These are phyloP conservation scores for Epinotia ramella DNA, from an alignment of 2,888 invertebrate genomes.

Conservation along the genomic window DNA sequence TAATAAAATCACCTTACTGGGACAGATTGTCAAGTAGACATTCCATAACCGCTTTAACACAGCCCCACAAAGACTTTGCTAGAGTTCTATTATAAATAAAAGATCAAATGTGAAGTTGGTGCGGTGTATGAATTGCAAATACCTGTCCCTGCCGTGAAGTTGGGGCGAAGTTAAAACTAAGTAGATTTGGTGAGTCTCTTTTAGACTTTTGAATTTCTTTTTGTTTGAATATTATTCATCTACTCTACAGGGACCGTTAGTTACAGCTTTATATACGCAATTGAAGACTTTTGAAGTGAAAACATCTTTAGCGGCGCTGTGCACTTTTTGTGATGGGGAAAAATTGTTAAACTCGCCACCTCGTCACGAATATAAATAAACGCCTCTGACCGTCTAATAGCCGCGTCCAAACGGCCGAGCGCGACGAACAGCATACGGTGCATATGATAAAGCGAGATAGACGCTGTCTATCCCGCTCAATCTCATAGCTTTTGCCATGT, in stretches of 20 bases:
- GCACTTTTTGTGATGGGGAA: too few species aligned
- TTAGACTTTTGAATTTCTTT: conserved; percentile 16
- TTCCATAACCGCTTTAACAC: conserved; percentile 21
- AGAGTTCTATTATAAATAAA: conserved; percentile 81
- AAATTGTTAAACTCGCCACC: too few species aligned
- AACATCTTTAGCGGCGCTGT: too few species aligned
- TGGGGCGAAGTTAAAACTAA: conserved; percentile 40
- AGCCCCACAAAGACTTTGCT: neutral
- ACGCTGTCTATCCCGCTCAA: too few species aligned
- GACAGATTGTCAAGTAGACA: conserved; percentile 9
- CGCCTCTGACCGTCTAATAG: too few species aligned
- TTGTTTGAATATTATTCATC: neutral
- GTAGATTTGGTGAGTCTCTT: conserved; percentile 30
- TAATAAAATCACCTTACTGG: conserved; percentile 1
- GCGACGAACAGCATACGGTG: too few species aligned
- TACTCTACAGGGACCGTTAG: neutral
- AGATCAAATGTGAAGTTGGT: conserved; percentile 78
- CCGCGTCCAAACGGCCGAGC: too few species aligned
- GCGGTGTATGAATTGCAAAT: conserved; percentile 82
- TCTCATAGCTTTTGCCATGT: too few species aligned
- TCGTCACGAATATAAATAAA: too few species aligned
- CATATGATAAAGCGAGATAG: too few species aligned
- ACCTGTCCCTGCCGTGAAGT: conserved; percentile 56
- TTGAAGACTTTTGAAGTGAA: too few species aligned
- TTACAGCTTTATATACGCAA: too few species aligned